Evolutionary conservation across 2,113 vertebrate species (phyloP), one percentile per base, ranked within the genome.

Genomic region (Psittacula cyanocephala): DNA sequence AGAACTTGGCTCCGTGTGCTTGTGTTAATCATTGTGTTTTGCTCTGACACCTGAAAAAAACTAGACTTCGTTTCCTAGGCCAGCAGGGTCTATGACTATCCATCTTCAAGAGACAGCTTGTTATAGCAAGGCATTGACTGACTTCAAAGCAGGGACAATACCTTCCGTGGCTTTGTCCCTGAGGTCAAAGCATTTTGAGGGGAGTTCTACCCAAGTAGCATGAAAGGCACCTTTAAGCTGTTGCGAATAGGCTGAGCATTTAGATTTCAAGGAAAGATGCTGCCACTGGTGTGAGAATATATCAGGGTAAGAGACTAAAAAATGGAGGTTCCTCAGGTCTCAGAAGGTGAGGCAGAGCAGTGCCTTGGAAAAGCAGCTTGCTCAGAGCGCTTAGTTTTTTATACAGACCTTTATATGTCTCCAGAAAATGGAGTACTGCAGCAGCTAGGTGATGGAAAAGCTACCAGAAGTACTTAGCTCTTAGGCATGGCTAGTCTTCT

Each of bases 21-120:
- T 85, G 52, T 72, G 80, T 92, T 95, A 91, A 81, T 93, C 57
- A 16, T 28, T 65, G 63, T 77, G 83, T 49, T 96, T 91, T 91
- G 69, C 72, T 86, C 62, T 86, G 65, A 81, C 65, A 84, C 62
- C n/a, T 76, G 53, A 44, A 69, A 74, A 91, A 82, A 81, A 8
- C 3, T 23, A 60, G 65, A n/a, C 33, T 69, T 91, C 17, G 28
- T 86, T 97, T 64, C 41, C 67, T 77, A 49, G 89, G 71, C 77
- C 76, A 76, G 65, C 80, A 93, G 65, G 46, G 49, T 72, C 74
- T 50, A 52, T 79, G 86, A 76, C 72, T 71, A 72, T 81, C 77
- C 70, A 25, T 93, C 86, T 88, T 72, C 81, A 67, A 28, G 63
- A 91, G 83, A 76, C 77, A 92, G 41, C 83, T 92, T 69, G 57